Evolutionary conservation across 1,140 invertebrate genomes (phyloP).

Genomic region (Drosophila sturtevanti): DNA sequence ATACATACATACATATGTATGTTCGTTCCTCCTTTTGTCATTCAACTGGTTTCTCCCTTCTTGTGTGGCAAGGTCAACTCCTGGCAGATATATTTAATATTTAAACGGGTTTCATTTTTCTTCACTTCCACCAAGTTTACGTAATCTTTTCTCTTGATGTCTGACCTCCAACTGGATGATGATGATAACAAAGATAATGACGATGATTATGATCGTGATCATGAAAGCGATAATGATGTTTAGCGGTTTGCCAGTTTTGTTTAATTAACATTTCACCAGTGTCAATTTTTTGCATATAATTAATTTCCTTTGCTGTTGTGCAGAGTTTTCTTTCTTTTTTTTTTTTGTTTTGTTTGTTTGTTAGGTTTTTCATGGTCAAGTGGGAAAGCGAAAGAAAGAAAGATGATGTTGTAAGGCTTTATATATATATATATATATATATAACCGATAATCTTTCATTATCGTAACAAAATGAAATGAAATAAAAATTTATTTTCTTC

Average conservation of each 20-base stretch:
- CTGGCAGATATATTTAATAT: slow-evolving; percentile 3
- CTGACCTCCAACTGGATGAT: slow-evolving; percentile 75
- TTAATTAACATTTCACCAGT: slow-evolving; percentile 39
- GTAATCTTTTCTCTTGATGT: slow-evolving; percentile 34
- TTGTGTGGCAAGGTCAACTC: slow-evolving; percentile 4
- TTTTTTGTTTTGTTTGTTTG: slow-evolving; percentile 16
- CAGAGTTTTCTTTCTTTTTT: too few relatives aligned
- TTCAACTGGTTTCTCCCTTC: slow-evolving; percentile 13
- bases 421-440: too few relatives aligned
- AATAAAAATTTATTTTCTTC: slow-evolving; percentile 46
- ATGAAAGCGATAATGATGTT: not conserved
- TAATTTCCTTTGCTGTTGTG: not conserved
- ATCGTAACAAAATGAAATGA: slow-evolving; percentile 21
- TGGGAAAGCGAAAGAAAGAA: not conserved
- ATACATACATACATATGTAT: too few relatives aligned
- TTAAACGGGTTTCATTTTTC: slow-evolving; percentile 1
- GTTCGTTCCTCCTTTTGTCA: slow-evolving; percentile 31
- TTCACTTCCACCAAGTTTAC: slow-evolving; percentile 27
- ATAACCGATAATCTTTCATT: slow-evolving; percentile 9
- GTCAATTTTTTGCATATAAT: slow-evolving; percentile 23
- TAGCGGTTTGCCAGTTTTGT: not conserved
- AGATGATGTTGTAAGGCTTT: not conserved
- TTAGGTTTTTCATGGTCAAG: slow-evolving; percentile 58
- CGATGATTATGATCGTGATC: not conserved
- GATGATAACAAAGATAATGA: slow-evolving; percentile 27